Evolutionary conservation across 2,888 invertebrate species (phyloP), one percentile per base, ranked within the genome.

Genomic region (Hydriomena furcata): DNA sequence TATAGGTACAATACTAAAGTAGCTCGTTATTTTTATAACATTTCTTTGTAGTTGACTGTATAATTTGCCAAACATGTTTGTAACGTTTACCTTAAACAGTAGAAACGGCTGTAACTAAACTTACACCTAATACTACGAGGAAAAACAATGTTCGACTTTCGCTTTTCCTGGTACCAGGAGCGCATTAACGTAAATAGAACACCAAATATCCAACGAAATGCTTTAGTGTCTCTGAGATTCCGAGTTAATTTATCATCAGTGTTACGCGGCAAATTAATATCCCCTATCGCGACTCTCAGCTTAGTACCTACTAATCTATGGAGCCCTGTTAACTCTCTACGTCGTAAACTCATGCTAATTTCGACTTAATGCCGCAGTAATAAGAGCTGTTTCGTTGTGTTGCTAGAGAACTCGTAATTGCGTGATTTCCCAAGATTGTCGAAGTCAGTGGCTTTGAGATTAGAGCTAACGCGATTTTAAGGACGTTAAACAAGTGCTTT

Each of bases 361-460:
- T 23, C n/a, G 11, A 45, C 45, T 49, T 28, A 41, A 49, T 8
- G 28, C 23, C 32, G 6, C 23, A 3, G 45, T 34, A 13, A 37
- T 48, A 65, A 35, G 44, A 60, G 52, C 48, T 37, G 21, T 54
- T 60, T 61, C 60, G 20, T 38, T 35, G 13, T 40, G 63, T 63
- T 42, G 57, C 59, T 58, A 65, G 65, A 62, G 65, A 57, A 55
- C 52, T 55, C 55, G 59, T 66, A 65, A 70, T 70, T 68, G 61
- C 55, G 48, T 60, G 64, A 70, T 68, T 68, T 61, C 56, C 62
- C 60, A 66, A 65, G 65, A 65, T 62, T 65, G 61, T 61, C 54
- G 60, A 55, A 47, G 46, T 47, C 50, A 47, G 40, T 51, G 47
- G 41, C 41, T 55, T 38, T 30, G 43, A 52, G 47, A 52, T 52